These are phyloP conservation scores for Agrotis segetum DNA, from an alignment of 2,888 invertebrate genomes.

Conservation along the genomic window DNA sequence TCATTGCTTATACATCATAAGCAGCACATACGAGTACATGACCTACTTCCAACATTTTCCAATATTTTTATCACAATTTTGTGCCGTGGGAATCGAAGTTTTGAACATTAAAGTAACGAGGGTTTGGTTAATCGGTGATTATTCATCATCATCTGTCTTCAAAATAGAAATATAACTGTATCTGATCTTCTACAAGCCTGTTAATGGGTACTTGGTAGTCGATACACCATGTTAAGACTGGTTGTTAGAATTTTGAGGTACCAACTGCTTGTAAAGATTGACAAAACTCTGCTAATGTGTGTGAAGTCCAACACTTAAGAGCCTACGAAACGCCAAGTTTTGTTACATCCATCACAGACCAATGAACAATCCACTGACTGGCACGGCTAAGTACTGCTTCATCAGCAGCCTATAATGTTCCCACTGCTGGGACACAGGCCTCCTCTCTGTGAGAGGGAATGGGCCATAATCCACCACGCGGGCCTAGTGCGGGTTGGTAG, in stretches of 20 bases:
- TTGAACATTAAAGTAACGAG: constrained; percentile 46
- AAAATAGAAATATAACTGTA: too few relatives aligned
- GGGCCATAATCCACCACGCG: too few relatives aligned
- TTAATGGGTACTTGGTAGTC: background rate
- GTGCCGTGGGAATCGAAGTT: constrained; percentile 33
- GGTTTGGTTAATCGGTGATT: constrained; percentile 39
- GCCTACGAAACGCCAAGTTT: too few relatives aligned
- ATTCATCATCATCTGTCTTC: constrained; percentile 1
- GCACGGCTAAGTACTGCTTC: too few relatives aligned
- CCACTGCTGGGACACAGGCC: too few relatives aligned
- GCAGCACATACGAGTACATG: constrained; percentile 17
- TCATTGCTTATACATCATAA: constrained; percentile 45
- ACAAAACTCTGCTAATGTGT: background rate
- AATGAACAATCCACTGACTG: background rate
- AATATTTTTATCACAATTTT: constrained; percentile 40
- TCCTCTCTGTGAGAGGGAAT: too few relatives aligned
- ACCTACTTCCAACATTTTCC: constrained; percentile 50
- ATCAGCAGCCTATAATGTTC: too few relatives aligned
- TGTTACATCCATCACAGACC: too few relatives aligned
- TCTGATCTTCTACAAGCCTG: background rate
- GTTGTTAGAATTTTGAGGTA: background rate
- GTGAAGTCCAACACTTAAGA: too few relatives aligned
- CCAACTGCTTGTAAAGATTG: background rate
- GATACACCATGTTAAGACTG: background rate
- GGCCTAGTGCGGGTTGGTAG: too few relatives aligned